Base-by-base conservation (phyloP, 2,797 vertebrate species). In the Falco berigora region DNA sequence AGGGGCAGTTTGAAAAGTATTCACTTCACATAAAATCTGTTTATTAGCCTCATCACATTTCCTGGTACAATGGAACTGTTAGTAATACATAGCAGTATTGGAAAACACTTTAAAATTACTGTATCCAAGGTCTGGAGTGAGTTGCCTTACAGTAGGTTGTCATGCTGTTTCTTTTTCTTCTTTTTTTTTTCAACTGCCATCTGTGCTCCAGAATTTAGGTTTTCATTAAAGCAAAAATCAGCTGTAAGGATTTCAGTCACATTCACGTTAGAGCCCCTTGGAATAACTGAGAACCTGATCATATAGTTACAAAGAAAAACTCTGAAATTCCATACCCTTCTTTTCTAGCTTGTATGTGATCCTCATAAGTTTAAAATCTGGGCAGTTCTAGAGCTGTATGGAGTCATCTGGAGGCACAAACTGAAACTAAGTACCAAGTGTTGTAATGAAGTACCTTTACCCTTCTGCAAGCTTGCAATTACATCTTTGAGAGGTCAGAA, bases 131-230 rank as follows among this genome's bases (percentile, higher is more conserved):
- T 61, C 63, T 94, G 80, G 83, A 94, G 71, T 82, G 86, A 88
- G 67, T 86, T 81, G 44, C 82, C 80, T 92, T 95, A 90, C 90
- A 82, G 90, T 94, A 90, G 83, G 88, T 88, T 92, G 59, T 92
- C 96, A 95, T 91, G 94, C 90, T 96, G 92, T 77, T 95, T 90
- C 87, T 92, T 95, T 94, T 86, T 96, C 49, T 88, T 84, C n/a
- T 72, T 92, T 82, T 94, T 95, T 95, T 97, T 96, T 86, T 38
- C n/a, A 84, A 32, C 62, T 90, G 76, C 94, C 91, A 94, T 95
- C 96, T 96, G 96, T 96, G 95, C 91, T 94, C 69, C 78, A 95
- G 85, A 86, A 94, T 86, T 94, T 78, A 88, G 69, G 27, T 77
- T 93, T 95, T 95, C 86, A 90, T 92, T 94, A 91, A 92, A 81